Percentiles rank a stretch among this genome's conserved stretches.
phyloP scores from a whole-genome alignment of 2,888 invertebrate species.

The Drosophila pseudotalamancana region DNA sequence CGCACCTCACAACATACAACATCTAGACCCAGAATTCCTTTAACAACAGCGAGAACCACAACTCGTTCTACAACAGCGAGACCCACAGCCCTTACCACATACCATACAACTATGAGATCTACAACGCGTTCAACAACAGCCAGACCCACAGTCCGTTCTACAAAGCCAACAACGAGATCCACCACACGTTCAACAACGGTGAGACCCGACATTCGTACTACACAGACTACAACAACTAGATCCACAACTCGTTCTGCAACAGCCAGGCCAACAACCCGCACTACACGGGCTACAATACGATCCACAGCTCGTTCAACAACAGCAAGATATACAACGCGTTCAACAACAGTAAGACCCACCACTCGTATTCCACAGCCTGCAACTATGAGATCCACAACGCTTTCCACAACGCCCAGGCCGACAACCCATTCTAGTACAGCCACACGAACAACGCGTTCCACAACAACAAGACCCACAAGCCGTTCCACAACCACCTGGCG shows the following conservation, averaged over 20 bases:
- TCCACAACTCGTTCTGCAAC: constrained; percentile 13
- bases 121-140: constrained; percentile 7
- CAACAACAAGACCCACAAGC: constrained; percentile 8
- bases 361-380: neutral
- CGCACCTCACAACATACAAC: no score
- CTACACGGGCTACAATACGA: constrained; percentile 5
- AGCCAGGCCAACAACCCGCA: constrained; percentile 1
- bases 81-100: neutral
- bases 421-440: constrained; percentile 7
- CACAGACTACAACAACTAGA: constrained; percentile 15
- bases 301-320: constrained; percentile 8
- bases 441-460: constrained; percentile 3
- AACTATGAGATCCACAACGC: neutral
- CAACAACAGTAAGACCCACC: constrained; percentile 10
- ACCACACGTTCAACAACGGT: constrained; percentile 6
- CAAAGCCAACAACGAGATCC: constrained; percentile 5
- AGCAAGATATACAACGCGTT: constrained; percentile 1
- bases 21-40: constrained; percentile 6
- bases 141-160: constrained; percentile 3
- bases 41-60: constrained; percentile 9
- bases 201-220: neutral
- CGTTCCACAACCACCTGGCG: constrained; percentile 19
- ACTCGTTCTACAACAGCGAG: constrained; percentile 1
- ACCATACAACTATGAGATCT: neutral
- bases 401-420: constrained; percentile 5